Conservation (phyloP, 1,140 invertebrate species). For the Hormaphis cornu region DNA sequence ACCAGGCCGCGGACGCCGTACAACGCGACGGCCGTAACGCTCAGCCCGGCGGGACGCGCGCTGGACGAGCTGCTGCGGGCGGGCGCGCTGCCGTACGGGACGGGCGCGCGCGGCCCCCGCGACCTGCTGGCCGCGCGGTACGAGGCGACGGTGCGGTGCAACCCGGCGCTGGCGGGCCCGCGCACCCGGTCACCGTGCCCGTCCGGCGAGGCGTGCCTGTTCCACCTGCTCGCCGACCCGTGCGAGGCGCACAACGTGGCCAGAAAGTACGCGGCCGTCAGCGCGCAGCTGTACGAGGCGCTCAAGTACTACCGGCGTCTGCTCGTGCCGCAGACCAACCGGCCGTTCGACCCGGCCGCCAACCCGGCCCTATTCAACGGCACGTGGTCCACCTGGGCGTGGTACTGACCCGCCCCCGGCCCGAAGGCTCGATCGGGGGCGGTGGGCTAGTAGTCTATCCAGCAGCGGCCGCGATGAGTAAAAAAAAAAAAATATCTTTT, state of each 20-base stretch:
- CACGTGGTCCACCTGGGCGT: conserved; percentile 46
- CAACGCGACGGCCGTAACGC: conserved; percentile 34
- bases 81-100: conserved; percentile 17
- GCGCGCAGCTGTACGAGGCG: conserved; percentile 41
- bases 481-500: too few species aligned
- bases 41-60: conserved; percentile 34
- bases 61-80: conserved; percentile 32
- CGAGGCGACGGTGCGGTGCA: conserved; percentile 41
- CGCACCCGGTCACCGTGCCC: conserved; percentile 32
- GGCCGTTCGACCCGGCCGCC: conserved; percentile 43
- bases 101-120: neutral
- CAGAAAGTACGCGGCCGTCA: conserved; percentile 43
- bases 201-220: conserved; percentile 49
- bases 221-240: conserved; percentile 55
- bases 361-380: conserved; percentile 45
- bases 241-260: conserved; percentile 56
- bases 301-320: conserved; percentile 42
- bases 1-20: conserved; percentile 35
- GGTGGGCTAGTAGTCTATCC: too few species aligned
- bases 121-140: conserved; percentile 38
- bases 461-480: too few species aligned
- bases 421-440: neutral
- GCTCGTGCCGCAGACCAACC: conserved; percentile 41
- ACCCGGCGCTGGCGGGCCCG: neutral
- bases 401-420: neutral